Percentiles rank a stretch among this genome's conserved stretches.
These are phyloP conservation scores for Egretta garzetta DNA, from an alignment of 2,113 vertebrate species.

Conservation along the genomic window DNA sequence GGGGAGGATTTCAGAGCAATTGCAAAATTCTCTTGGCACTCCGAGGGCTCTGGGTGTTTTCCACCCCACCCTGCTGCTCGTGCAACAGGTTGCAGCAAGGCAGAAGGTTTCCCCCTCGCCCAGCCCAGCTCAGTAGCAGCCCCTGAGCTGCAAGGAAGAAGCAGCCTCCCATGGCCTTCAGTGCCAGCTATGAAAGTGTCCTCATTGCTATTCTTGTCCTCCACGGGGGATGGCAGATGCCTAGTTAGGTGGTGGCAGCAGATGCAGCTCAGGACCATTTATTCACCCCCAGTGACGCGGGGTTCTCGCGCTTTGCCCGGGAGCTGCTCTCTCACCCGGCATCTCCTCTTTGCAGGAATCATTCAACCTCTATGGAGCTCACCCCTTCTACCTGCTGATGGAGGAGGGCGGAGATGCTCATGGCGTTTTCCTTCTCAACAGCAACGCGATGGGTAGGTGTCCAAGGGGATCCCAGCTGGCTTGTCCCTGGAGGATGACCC, in stretches of 20 bases:
- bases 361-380: constrained; percentile 86
- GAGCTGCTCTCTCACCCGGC: background rate
- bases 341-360: constrained; percentile 72
- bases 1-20: constrained; percentile 21
- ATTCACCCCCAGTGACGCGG: fast-evolving
- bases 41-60: background rate
- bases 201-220: background rate
- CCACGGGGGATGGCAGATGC: background rate
- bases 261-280: background rate
- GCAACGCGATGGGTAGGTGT: constrained; percentile 78
- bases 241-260: background rate
- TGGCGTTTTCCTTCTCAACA: constrained; percentile 88
- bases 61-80: background rate
- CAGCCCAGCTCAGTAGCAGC: background rate
- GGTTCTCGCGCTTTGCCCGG: background rate
- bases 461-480: background rate
- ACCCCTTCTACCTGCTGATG: constrained; percentile 89
- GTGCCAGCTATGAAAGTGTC: background rate
- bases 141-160: background rate
- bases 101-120: background rate
- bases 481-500: background rate
- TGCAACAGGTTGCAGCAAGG: background rate
- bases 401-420: constrained; percentile 83
- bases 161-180: background rate
- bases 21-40: constrained; percentile 29